These are phyloP conservation scores for Bombus confusus DNA, from an alignment of 1,140 invertebrate species.

Conservation along the genomic window DNA sequence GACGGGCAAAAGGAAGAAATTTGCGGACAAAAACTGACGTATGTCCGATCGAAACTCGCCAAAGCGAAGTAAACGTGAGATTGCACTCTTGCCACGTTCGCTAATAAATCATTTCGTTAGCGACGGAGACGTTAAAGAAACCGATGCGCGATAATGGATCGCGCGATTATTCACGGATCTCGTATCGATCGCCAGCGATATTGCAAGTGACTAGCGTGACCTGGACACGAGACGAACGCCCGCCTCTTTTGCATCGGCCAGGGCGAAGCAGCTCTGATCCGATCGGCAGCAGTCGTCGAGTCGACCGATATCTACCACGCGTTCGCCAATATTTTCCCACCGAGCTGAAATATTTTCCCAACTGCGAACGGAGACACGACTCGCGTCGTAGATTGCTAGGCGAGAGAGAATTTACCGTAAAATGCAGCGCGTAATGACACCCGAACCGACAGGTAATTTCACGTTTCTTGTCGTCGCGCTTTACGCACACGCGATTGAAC, in stretches of 20 bases:
- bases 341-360: too few relatives aligned
- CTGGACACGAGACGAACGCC: slow-evolving; percentile 29
- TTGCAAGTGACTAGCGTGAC: slow-evolving; percentile 67
- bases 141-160: slow-evolving; percentile 61
- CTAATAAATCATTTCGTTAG: slow-evolving; percentile 48
- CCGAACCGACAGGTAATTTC: too few relatives aligned
- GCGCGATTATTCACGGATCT: slow-evolving; percentile 63
- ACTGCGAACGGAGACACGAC: background rate
- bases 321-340: background rate
- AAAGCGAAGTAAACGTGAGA: background rate
- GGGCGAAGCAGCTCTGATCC: slow-evolving; percentile 7
- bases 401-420: background rate
- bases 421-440: background rate
- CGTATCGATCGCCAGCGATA: slow-evolving; percentile 51
- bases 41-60: background rate
- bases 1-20: slow-evolving; percentile 6
- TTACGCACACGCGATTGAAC: background rate
- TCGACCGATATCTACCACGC: background rate
- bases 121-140: slow-evolving; percentile 54
- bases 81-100: background rate
- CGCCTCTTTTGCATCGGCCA: slow-evolving; percentile 35
- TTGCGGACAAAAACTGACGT: background rate
- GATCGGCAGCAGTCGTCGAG: background rate
- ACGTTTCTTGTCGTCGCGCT: too few relatives aligned
- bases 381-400: background rate